These are phyloP conservation scores for Anneissia japonica DNA, from an alignment of 35 echinoderm and acorn worm genomes.

Conservation along the genomic window DNA sequence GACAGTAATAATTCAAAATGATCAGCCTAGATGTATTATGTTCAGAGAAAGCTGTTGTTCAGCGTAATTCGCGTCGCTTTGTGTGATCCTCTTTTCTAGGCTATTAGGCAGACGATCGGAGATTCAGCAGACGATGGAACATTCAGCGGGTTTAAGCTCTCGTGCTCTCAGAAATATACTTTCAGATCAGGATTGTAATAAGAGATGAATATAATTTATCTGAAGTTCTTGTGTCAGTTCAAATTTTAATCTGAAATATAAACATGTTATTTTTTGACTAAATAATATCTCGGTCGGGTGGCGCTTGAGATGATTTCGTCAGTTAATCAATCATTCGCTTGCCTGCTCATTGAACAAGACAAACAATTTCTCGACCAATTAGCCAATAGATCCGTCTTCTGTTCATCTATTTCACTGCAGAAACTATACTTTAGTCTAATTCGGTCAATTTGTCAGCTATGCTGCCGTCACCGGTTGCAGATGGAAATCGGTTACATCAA, in stretches of 20 bases:
- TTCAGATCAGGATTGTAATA: background rate
- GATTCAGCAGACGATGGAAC: background rate
- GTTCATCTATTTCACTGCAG: no score
- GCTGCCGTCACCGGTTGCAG: no score
- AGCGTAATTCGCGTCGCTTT: background rate
- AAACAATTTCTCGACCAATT: constrained; percentile 1
- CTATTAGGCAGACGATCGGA: background rate
- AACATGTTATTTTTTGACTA: background rate
- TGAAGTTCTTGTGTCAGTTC: background rate
- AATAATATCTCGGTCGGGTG: background rate
- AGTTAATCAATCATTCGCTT: background rate
- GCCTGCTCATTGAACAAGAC: background rate
- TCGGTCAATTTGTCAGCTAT: background rate
- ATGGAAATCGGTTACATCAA: no score
- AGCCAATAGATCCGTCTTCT: no score
- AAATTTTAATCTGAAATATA: background rate
- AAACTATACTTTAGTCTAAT: background rate
- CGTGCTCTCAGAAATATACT: background rate
- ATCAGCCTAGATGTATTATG: background rate
- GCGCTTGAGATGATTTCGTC: no score
- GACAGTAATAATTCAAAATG: background rate
- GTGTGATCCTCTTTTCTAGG: background rate
- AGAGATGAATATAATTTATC: background rate
- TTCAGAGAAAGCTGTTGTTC: background rate
- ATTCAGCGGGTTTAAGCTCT: background rate